Percentiles rank a stretch among this genome's conserved stretches.
Conservation (phyloP, 2,888 invertebrate genomes). For the Tachina fera region DNA sequence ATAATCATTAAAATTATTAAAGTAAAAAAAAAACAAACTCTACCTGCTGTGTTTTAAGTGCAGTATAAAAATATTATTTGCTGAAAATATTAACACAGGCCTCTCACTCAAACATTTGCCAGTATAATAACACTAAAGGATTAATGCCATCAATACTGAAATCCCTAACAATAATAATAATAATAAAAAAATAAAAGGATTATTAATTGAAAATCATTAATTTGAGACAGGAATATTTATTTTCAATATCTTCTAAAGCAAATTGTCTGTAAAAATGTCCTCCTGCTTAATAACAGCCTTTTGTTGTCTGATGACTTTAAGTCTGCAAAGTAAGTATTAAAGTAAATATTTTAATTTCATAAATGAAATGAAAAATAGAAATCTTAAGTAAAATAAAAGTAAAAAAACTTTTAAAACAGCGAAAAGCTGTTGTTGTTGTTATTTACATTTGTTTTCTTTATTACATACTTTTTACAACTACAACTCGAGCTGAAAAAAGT, state of each 20-base stretch:
- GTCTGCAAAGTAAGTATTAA: conserved; percentile 58
- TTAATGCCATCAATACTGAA: conserved; percentile 18
- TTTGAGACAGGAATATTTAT: background rate
- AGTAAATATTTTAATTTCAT: conserved; percentile 26
- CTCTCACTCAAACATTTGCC: background rate
- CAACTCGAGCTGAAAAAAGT: no score
- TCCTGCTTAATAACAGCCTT: conserved; percentile 2
- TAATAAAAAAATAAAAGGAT: conserved; percentile 8
- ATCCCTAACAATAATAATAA: background rate
- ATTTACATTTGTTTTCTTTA: no score
- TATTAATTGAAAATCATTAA: conserved; percentile 21
- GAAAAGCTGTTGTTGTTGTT: no score
- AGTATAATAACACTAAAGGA: conserved; percentile 50
- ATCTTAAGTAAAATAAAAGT: no score
- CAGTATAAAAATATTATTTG: conserved; percentile 3
- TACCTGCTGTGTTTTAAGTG: background rate
- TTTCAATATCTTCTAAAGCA: background rate
- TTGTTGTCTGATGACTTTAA: conserved; percentile 26
- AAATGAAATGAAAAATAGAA: background rate
- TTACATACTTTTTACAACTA: no score
- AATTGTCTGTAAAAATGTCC: conserved; percentile 39
- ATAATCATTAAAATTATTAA: conserved; percentile 34
- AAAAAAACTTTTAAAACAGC: no score
- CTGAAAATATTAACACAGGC: conserved; percentile 25
- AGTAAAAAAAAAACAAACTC: conserved; percentile 3